These are phyloP conservation scores for Asarcornis scutulata DNA, from an alignment of 2,113 vertebrate genomes.

Conservation along the genomic window DNA sequence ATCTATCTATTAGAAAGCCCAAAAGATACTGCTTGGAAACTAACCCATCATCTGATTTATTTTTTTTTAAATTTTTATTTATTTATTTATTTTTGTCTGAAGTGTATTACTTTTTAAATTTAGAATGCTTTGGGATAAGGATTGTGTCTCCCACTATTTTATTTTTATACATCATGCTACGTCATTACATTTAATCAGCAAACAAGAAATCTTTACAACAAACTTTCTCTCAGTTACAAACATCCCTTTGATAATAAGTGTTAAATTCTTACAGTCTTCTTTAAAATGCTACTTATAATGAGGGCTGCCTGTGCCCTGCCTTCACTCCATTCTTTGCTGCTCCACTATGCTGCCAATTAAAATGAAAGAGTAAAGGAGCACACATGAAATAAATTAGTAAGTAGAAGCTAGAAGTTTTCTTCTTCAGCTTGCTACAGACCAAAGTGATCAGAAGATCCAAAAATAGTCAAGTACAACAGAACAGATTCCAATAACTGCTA, in stretches of 20 bases:
- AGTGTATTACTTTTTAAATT: not conserved
- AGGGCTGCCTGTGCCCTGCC: not conserved
- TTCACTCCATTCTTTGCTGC: not conserved
- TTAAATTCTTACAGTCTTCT: not conserved
- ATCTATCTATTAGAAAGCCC: not conserved
- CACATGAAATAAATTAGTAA: not conserved
- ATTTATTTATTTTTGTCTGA: not conserved
- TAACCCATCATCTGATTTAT: not conserved
- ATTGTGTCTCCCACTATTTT: not conserved
- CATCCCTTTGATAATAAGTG: not conserved
- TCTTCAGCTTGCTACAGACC: not conserved
- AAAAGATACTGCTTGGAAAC: not conserved
- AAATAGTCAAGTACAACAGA: not conserved
- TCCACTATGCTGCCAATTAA: not conserved
- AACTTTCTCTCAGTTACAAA: not conserved
- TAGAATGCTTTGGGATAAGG: not conserved
- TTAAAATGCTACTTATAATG: not conserved
- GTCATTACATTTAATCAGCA: not conserved
- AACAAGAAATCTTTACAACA: not conserved
- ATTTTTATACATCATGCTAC: not conserved
- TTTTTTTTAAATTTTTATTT: too few species aligned
- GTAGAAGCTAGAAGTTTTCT: not conserved
- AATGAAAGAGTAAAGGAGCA: not conserved
- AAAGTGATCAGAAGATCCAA: not conserved
- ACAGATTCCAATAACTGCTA: not conserved